These are phyloP conservation scores for Heliconius hortense DNA, from an alignment of 2,888 invertebrate species.

Conservation along the genomic window DNA sequence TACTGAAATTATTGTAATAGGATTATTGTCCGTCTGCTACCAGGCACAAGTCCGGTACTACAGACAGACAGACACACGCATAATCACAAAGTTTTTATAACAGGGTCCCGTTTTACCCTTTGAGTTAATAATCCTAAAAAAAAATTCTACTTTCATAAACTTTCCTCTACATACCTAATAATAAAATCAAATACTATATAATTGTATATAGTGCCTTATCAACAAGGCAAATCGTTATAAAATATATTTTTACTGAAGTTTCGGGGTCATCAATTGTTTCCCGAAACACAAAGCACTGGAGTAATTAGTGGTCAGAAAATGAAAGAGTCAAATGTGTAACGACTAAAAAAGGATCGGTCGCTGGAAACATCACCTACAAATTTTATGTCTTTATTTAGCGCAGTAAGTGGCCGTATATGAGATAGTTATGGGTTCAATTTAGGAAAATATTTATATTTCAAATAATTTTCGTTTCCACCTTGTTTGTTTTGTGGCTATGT, in stretches of 20 bases:
- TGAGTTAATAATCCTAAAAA: not conserved
- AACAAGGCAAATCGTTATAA: not conserved
- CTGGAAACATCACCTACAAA: not conserved
- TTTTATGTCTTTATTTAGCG: not conserved
- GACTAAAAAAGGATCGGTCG: not conserved
- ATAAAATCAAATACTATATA: not conserved
- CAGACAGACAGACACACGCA: too few species aligned
- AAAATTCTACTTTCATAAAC: not conserved
- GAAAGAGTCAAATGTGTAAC: not conserved
- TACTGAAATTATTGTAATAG: too few species aligned
- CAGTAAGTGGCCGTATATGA: not conserved
- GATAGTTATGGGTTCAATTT: not conserved
- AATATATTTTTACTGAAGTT: not conserved
- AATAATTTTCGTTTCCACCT: not conserved
- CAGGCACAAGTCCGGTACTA: too few species aligned
- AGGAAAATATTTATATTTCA: not conserved
- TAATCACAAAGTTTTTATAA: too few species aligned
- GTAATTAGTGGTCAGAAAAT: not conserved
- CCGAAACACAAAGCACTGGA: not conserved
- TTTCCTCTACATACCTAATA: not conserved
- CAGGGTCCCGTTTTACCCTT: too few species aligned
- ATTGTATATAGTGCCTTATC: not conserved
- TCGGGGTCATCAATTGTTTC: not conserved
- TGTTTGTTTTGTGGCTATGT: too few species aligned
- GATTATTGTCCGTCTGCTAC: too few species aligned